These are phyloP conservation scores for Gadus chalcogrammus DNA, from an alignment of 2,113 vertebrate species.

Conservation along the genomic window DNA sequence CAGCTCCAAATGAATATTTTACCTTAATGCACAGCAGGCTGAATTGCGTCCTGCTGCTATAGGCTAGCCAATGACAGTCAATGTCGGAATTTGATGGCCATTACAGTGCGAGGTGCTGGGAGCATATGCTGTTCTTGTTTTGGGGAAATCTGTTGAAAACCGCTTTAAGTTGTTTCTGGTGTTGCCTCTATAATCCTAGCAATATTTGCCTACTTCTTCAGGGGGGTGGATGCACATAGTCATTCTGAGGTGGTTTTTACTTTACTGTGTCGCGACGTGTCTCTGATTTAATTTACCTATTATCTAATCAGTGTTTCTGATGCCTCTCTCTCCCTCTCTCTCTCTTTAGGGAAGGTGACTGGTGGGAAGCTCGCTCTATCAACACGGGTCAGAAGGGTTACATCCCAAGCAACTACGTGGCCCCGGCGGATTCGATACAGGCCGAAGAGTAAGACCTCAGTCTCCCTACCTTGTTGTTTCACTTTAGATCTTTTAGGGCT, in stretches of 20 bases:
- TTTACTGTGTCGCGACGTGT: too few species aligned
- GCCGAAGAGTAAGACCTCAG: constrained; percentile 90
- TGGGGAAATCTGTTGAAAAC: too few species aligned
- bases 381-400: constrained; percentile 96
- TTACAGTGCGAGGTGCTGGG: too few species aligned
- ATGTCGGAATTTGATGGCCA: too few species aligned
- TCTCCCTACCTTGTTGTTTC: neutral
- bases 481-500: neutral
- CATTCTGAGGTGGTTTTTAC: too few species aligned
- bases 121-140: too few species aligned
- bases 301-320: neutral
- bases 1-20: too few species aligned
- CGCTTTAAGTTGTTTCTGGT: neutral
- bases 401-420: constrained; percentile 99
- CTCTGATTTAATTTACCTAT: too few species aligned
- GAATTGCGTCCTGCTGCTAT: too few species aligned
- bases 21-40: too few species aligned
- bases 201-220: neutral
- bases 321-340: neutral
- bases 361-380: constrained; percentile 99
- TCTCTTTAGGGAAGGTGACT: constrained; percentile 74
- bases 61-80: too few species aligned
- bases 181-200: constrained; percentile 44
- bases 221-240: too few species aligned
- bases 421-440: constrained; percentile 97